Evolutionary conservation across 1,140 invertebrate species (phyloP).

Genomic region (Potamilus streckersoni): DNA sequence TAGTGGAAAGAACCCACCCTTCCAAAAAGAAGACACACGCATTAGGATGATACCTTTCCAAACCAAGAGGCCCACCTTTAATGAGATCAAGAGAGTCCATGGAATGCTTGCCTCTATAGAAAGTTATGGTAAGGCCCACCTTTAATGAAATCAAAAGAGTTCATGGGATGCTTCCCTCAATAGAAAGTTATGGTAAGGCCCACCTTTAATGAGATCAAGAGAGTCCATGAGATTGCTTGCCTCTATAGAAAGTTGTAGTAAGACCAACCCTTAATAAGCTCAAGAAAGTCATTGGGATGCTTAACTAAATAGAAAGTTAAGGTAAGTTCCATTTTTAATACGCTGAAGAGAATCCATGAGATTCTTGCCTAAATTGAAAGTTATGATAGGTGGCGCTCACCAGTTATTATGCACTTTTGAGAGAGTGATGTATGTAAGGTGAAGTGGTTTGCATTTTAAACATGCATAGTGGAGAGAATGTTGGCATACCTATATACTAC

Average conservation of each 20-base stretch:
- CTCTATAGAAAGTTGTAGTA: slow-evolving; percentile 80
- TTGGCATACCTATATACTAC: no score
- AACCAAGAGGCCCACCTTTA: slow-evolving; percentile 83
- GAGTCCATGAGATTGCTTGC: slow-evolving; percentile 80
- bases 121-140: slow-evolving; percentile 82
- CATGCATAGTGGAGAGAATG: no score
- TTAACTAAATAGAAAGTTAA: slow-evolving; percentile 81
- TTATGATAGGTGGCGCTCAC: no score
- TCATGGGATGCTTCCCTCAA: slow-evolving; percentile 77
- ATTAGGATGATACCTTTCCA: slow-evolving; percentile 84
- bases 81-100: slow-evolving; percentile 83
- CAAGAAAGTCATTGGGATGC: slow-evolving; percentile 78
- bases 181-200: slow-evolving; percentile 81
- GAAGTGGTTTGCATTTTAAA: no score
- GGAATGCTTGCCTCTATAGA: slow-evolving; percentile 78
- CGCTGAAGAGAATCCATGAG: slow-evolving; percentile 82
- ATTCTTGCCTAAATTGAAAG: slow-evolving; percentile 71
- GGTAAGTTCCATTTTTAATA: slow-evolving; percentile 81
- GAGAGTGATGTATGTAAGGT: no score
- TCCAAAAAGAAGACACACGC: slow-evolving; percentile 79
- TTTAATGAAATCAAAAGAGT: slow-evolving; percentile 85
- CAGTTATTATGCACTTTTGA: no score
- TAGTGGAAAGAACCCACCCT: slow-evolving; percentile 77
- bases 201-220: slow-evolving; percentile 83
- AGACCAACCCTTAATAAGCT: slow-evolving; percentile 86